Conservation (phyloP, 2,888 invertebrate genomes). For the Pachydiplax longipennis region DNA sequence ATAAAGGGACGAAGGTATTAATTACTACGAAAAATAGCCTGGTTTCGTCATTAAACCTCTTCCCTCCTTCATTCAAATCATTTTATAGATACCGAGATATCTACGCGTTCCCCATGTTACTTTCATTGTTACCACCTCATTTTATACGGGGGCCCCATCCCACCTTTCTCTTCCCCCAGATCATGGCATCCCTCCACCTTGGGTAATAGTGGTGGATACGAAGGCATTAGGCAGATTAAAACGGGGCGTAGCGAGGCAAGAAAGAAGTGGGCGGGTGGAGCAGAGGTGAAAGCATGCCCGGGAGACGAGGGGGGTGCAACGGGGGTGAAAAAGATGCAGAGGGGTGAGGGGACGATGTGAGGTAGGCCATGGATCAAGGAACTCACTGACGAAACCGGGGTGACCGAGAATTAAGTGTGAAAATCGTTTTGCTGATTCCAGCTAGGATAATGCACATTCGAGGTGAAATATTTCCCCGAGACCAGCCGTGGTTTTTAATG, state of each 20-base stretch:
- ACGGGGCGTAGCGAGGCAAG: background rate
- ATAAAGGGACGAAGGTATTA: too few relatives aligned
- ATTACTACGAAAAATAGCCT: too few relatives aligned
- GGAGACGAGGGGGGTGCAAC: background rate
- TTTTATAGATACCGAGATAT: too few relatives aligned
- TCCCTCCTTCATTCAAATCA: background rate
- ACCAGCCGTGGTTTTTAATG: background rate
- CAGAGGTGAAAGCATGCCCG: background rate
- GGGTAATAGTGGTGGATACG: slow-evolving; percentile 7
- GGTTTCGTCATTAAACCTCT: background rate
- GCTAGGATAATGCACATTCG: background rate
- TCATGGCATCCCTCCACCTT: slow-evolving; percentile 3
- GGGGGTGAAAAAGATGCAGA: background rate
- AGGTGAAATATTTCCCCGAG: background rate
- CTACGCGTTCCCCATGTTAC: background rate
- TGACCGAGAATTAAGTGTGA: slow-evolving; percentile 27
- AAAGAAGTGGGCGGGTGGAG: background rate
- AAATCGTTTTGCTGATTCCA: background rate
- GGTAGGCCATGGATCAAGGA: slow-evolving; percentile 42
- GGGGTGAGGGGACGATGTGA: background rate
- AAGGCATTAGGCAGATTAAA: slow-evolving; percentile 40
- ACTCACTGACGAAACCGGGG: slow-evolving; percentile 18
- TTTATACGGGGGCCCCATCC: background rate
- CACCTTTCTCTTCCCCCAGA: background rate
- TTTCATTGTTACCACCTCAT: slow-evolving; percentile 36